Evolutionary conservation across 2,888 invertebrate species (phyloP).

Genomic region (Tetramorium bicarinatum): DNA sequence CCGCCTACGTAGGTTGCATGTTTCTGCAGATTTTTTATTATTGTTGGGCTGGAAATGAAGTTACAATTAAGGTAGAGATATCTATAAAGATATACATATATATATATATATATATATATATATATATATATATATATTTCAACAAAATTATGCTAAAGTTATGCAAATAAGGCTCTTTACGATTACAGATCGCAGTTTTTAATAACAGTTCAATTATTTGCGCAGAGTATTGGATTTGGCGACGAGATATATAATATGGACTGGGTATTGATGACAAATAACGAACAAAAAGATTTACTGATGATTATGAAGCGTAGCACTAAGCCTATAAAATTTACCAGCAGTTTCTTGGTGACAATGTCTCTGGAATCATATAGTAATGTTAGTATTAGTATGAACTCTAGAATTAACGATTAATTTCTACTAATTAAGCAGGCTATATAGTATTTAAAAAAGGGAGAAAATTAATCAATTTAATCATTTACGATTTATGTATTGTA

Average conservation of each 20-base stretch:
- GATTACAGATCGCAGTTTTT: background rate
- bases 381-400: constrained; percentile 51
- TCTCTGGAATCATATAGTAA: constrained; percentile 61
- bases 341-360: constrained; percentile 62
- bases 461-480: no score
- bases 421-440: background rate
- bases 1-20: constrained; percentile 60
- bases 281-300: constrained; percentile 53
- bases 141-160: no score
- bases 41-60: constrained; percentile 76
- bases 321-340: constrained; percentile 63
- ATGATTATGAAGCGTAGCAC: constrained; percentile 65
- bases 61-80: constrained; percentile 66
- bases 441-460: no score
- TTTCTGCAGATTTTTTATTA: constrained; percentile 72
- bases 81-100: background rate
- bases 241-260: background rate
- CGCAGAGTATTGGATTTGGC: background rate
- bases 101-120: no score
- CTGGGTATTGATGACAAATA: constrained; percentile 19
- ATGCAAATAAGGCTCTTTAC: background rate
- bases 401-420: background rate
- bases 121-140: background rate
- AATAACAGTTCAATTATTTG: background rate
- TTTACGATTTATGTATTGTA: no score